These are phyloP conservation scores for Stomorhina lunata DNA, from an alignment of 2,888 invertebrate species.

Conservation along the genomic window DNA sequence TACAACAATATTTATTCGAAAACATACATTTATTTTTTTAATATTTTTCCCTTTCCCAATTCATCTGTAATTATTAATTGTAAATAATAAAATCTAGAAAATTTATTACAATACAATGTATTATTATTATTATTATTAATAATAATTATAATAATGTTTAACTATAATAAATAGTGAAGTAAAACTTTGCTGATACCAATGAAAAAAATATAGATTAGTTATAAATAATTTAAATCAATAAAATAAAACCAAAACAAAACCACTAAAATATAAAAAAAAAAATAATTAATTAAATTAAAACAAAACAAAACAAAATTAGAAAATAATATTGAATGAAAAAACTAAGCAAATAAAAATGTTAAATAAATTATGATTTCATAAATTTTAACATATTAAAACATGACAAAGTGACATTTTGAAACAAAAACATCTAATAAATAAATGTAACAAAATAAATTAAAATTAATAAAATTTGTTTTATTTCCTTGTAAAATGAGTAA, in stretches of 20 bases:
- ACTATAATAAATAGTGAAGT: neutral
- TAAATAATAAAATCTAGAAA: constrained; percentile 38
- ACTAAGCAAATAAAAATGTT: constrained; percentile 47
- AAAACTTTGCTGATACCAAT: constrained; percentile 12
- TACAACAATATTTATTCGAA: neutral
- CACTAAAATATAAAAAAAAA: neutral
- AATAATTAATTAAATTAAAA: neutral
- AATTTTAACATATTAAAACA: constrained; percentile 35
- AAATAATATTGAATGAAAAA: neutral
- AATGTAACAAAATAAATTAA: constrained; percentile 23
- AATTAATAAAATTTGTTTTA: neutral
- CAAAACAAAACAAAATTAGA: too few relatives aligned
- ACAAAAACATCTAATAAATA: constrained; percentile 20
- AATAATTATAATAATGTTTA: constrained; percentile 10
- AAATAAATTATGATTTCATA: constrained; percentile 51
- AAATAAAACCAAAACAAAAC: neutral
- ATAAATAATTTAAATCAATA: constrained; percentile 30
- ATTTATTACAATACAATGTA: neutral
- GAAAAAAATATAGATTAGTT: constrained; percentile 3
- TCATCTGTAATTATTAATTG: constrained; percentile 49
- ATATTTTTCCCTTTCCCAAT: neutral
- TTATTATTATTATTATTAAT: neutral
- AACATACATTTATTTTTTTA: neutral
- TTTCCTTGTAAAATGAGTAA: too few relatives aligned
- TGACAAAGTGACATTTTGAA: constrained; percentile 24